phyloP scores from a whole-genome alignment of 2,888 invertebrate genomes.

The Busseola fusca region DNA sequence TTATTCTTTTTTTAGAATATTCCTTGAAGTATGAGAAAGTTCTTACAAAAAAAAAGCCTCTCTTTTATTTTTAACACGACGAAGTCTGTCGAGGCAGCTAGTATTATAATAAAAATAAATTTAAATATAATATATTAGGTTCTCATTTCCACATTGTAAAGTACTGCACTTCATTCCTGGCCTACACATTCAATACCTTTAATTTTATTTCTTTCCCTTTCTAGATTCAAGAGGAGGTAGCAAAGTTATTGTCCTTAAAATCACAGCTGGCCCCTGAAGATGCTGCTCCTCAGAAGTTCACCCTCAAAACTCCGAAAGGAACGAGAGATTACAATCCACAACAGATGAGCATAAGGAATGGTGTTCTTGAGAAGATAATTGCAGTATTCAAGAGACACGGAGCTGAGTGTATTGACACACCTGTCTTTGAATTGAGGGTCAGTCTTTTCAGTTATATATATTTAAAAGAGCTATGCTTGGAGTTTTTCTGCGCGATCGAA shows the following conservation, averaged over 20 bases:
- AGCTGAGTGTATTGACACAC: conserved; percentile 99
- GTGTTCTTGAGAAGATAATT: conserved; percentile 95
- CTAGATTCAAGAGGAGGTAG: conserved; percentile 95
- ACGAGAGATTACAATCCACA: conserved; percentile 98
- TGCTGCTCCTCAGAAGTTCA: conserved; percentile 92
- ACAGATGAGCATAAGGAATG: conserved; percentile 97
- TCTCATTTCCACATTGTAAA: not conserved
- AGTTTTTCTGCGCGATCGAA: too few relatives aligned
- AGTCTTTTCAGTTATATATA: conserved; percentile 15
- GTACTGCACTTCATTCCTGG: not conserved
- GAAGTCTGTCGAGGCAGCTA: too few relatives aligned
- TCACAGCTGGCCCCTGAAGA: conserved; percentile 91
- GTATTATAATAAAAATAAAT: too few relatives aligned
- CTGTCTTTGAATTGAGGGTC: conserved; percentile 98
- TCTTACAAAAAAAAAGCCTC: too few relatives aligned
- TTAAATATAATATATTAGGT: too few relatives aligned
- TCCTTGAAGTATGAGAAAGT: too few relatives aligned
- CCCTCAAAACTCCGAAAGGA: conserved; percentile 97
- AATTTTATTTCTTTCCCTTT: conserved; percentile 54
- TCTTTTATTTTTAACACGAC: too few relatives aligned
- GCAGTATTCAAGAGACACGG: conserved; percentile 98
- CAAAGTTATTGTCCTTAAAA: conserved; percentile 94
- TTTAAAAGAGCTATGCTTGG: too few relatives aligned
- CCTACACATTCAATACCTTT: not conserved
- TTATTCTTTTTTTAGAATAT: too few relatives aligned